A percentile compares a stretch with the other conserved stretches of the same genome.
These are phyloP conservation scores for Nomia melanderi DNA, from an alignment of 1,140 invertebrate species.

Conservation along the genomic window DNA sequence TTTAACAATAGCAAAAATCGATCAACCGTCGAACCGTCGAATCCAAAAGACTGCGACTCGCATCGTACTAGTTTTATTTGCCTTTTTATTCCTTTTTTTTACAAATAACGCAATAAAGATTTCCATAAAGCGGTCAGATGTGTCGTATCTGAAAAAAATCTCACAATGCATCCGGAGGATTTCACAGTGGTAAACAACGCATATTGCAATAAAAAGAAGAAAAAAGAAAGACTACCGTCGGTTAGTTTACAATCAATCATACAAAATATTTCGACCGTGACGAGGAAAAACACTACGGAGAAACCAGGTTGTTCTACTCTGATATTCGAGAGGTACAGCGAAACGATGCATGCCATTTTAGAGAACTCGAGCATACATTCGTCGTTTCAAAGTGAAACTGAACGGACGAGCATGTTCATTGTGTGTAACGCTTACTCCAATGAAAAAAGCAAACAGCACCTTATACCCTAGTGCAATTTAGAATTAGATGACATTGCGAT, in stretches of 20 bases:
- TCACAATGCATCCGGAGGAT: constrained; percentile 12
- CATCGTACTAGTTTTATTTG: constrained; percentile 62
- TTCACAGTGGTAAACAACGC: constrained; percentile 12
- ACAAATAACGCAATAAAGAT: constrained; percentile 68
- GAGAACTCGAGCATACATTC: background rate
- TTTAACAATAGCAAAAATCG: no score
- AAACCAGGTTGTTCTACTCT: constrained; percentile 26
- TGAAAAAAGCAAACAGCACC: constrained; percentile 62
- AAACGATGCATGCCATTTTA: background rate
- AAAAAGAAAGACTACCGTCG: background rate
- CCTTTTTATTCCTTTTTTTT: constrained; percentile 60
- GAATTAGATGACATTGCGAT: constrained; percentile 71
- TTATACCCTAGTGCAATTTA: constrained; percentile 69
- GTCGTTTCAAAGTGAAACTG: constrained; percentile 18
- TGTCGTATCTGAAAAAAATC: constrained; percentile 55
- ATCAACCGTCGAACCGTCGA: no score
- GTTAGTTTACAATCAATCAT: background rate
- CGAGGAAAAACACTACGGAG: constrained; percentile 19
- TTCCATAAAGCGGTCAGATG: constrained; percentile 61
- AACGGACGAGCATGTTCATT: constrained; percentile 44
- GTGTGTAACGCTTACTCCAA: constrained; percentile 55
- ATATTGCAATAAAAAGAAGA: background rate
- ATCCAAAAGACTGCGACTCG: no score
- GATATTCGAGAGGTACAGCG: constrained; percentile 11
- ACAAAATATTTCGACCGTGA: constrained; percentile 14